Evolutionary conservation across 1,140 invertebrate species (phyloP).

Genomic region (Sitophilus oryzae): DNA sequence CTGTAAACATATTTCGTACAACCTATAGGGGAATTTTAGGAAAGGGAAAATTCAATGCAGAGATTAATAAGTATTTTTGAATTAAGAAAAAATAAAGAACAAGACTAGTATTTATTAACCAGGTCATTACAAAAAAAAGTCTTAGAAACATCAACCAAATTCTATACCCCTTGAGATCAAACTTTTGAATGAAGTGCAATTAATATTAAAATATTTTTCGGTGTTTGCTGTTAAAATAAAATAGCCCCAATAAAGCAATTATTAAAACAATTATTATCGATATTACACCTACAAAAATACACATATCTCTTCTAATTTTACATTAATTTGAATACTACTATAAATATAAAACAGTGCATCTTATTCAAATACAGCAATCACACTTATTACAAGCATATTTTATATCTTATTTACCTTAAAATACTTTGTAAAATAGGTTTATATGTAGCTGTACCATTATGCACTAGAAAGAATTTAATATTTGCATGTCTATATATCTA

Average conservation of each 20-base stretch:
- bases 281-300: constrained; percentile 14
- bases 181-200: neutral
- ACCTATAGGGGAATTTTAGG: neutral
- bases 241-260: neutral
- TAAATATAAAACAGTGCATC: constrained; percentile 7
- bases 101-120: neutral
- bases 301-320: constrained; percentile 16
- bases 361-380: constrained; percentile 7
- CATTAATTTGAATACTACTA: constrained; percentile 9
- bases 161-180: neutral
- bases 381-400: constrained; percentile 7
- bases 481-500: neutral
- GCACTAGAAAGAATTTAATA: neutral
- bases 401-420: neutral
- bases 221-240: neutral
- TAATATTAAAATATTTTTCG: neutral
- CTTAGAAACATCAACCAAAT: neutral
- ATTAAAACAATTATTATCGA: neutral
- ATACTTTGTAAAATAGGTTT: constrained; percentile 5
- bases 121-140: neutral
- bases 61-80: neutral
- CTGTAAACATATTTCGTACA: too few species aligned
- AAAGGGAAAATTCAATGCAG: neutral
- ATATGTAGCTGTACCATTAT: neutral
- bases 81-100: neutral